Evolutionary conservation across 2,888 invertebrate genomes (phyloP), one percentile per base, ranked within the genome.

Genomic region (Drosophila neonasuta): DNA sequence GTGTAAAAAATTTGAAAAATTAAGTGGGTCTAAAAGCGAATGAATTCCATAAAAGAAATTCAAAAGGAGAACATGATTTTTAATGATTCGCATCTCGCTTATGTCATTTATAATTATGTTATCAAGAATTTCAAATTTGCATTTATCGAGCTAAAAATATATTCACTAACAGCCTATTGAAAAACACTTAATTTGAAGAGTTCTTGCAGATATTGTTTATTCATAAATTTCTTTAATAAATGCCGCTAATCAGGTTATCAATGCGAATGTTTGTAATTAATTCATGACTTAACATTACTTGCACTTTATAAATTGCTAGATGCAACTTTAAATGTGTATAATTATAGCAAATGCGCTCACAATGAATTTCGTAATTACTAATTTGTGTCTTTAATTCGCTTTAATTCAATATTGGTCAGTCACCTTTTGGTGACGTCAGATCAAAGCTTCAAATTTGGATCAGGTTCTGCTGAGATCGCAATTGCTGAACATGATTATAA

Each of bases 401-500:
- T 44, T 44, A 48, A 24, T 29, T 46, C 34, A 29, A 32, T 3
- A 20, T 52, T 68, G 74, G 71, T 59, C 74, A 71, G 48, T 74
- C 54, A 71, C 74, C 62, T 56, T 42, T 15, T 5, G 34, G 7
- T 62, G 71, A 68, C 74, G 54, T 68, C 63, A 72, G 62, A 15
- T n/a, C 32, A 34, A 10, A 46, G 13, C 17, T n/a, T n/a, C 6
- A 15, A 15, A 32, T 45, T 11, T 11, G 44, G 39, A 68, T 63
- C 71, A 57, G 56, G 74, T 68, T 72, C 58, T 4, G 50, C 59
- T 56, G 67, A 44, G 55, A 68, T 49, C 49, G 62, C 68, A 74
- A 62, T 71, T 73, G 55, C 44, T 52, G 5, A 34, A 13, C n/a
- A 44, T 48, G 30, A 42, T 41, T 44, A 55, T 59, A 68, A 68